Percentiles rank a stretch among this genome's conserved stretches.
Conservation (phyloP, 2,888 invertebrate genomes). For the Rhagonycha lutea region DNA sequence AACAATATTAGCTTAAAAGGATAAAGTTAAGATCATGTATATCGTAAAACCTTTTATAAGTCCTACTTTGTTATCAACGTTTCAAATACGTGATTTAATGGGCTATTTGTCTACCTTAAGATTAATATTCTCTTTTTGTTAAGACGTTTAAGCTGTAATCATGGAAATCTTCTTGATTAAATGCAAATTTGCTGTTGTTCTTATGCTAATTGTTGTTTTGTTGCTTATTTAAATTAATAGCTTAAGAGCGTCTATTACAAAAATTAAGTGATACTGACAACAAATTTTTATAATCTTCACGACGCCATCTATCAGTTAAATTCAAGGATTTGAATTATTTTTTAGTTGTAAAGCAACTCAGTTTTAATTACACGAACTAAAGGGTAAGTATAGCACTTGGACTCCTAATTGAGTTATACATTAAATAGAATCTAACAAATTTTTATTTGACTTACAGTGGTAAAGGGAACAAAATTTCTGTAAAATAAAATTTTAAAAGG, state of each 20-base stretch:
- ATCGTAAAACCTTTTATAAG: neutral
- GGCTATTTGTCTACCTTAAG: constrained; percentile 22
- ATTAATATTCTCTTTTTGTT: constrained; percentile 26
- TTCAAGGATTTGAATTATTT: neutral
- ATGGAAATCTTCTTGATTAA: constrained; percentile 31
- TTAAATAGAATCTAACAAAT: neutral
- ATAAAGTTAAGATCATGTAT: neutral
- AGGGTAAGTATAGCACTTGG: neutral
- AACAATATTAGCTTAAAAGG: neutral
- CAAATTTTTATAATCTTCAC: neutral
- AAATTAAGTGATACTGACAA: neutral
- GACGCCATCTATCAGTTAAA: neutral
- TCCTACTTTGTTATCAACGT: constrained; percentile 13
- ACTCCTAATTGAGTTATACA: neutral
- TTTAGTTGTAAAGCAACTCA: neutral
- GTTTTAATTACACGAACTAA: neutral
- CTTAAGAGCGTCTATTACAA: constrained; percentile 4
- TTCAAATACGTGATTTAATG: constrained; percentile 14
- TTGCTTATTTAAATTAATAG: constrained; percentile 13
- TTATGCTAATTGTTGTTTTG: constrained; percentile 21
- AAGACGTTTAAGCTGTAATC: constrained; percentile 28
- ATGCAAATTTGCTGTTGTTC: constrained; percentile 31
- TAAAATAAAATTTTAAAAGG: neutral
- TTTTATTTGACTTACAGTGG: neutral
- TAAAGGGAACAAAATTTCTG: neutral